Conservation (phyloP, 2,888 invertebrate genomes). For the Bedellia somnulentella region DNA sequence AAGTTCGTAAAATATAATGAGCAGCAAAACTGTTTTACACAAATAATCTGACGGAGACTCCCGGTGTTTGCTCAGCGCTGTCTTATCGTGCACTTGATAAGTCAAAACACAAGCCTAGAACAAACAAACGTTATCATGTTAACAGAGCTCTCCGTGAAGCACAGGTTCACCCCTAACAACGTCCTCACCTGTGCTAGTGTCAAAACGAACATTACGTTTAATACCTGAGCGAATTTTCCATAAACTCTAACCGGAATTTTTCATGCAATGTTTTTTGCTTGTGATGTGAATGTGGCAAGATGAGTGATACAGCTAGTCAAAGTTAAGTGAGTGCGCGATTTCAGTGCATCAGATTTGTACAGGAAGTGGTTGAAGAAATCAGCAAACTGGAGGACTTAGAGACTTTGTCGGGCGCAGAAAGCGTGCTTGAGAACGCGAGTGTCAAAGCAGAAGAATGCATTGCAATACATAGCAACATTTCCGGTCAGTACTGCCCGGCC, state of each 20-base stretch:
- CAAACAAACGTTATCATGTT: conserved; percentile 55
- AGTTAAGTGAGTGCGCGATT: too few relatives aligned
- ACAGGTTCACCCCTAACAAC: conserved; percentile 34
- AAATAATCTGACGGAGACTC: conserved; percentile 45
- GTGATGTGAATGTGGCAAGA: too few relatives aligned
- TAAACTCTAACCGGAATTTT: too few relatives aligned
- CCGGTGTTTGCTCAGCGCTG: conserved; percentile 44
- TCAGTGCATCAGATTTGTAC: too few relatives aligned
- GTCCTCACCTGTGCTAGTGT: conserved; percentile 7
- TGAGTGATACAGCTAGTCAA: too few relatives aligned
- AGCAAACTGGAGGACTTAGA: conserved; percentile 55
- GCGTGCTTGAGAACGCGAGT: conserved; percentile 35
- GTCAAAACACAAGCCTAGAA: conserved; percentile 51
- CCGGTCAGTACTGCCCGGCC: conserved; percentile 58
- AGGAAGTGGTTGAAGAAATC: conserved; percentile 11
- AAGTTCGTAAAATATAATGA: too few relatives aligned
- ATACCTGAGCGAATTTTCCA: conserved; percentile 5
- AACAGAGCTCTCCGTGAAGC: conserved; percentile 33
- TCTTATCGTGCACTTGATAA: conserved; percentile 51
- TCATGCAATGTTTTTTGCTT: too few relatives aligned
- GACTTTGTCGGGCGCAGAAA: conserved; percentile 33
- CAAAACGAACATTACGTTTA: neutral
- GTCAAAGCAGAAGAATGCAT: conserved; percentile 33
- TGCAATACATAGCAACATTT: conserved; percentile 24
- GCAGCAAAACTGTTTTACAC: too few relatives aligned